Conservation (phyloP, 2,888 invertebrate genomes). For the Sturmia bella region DNA sequence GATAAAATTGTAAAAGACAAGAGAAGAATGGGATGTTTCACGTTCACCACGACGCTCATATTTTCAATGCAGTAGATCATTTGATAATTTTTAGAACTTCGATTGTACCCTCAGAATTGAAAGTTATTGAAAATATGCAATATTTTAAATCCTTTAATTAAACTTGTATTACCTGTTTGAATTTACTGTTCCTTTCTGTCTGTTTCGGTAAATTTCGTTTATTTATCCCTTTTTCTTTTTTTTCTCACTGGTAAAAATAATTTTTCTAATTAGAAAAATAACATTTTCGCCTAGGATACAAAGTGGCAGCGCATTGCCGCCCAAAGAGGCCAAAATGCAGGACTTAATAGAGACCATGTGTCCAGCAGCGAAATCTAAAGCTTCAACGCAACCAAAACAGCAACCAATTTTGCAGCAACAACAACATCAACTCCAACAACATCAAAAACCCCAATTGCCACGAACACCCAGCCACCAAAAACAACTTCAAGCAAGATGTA, state of each 20-base stretch:
- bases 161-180: too few species aligned
- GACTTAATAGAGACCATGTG: conserved; percentile 19
- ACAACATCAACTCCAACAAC: conserved; percentile 20
- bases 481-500: conserved; percentile 7
- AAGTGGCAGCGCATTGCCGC: conserved; percentile 50
- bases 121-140: too few species aligned
- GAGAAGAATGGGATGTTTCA: too few species aligned
- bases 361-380: conserved; percentile 2
- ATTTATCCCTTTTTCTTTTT: conserved; percentile 5
- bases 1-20: too few species aligned
- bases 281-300: conserved; percentile 76
- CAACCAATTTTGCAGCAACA: background rate
- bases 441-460: background rate
- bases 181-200: background rate
- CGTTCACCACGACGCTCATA: too few species aligned
- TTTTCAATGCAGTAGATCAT: too few species aligned
- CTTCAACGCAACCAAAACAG: background rate
- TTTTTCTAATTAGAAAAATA: conserved; percentile 76
- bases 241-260: conserved; percentile 6
- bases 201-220: conserved; percentile 1
- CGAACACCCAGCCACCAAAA: background rate
- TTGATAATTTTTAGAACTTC: too few species aligned
- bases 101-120: too few species aligned
- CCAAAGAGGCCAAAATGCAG: conserved; percentile 17
- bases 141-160: too few species aligned